Conservation (phyloP, 2,113 vertebrate species). For the Myrmophylax atrothorax region DNA sequence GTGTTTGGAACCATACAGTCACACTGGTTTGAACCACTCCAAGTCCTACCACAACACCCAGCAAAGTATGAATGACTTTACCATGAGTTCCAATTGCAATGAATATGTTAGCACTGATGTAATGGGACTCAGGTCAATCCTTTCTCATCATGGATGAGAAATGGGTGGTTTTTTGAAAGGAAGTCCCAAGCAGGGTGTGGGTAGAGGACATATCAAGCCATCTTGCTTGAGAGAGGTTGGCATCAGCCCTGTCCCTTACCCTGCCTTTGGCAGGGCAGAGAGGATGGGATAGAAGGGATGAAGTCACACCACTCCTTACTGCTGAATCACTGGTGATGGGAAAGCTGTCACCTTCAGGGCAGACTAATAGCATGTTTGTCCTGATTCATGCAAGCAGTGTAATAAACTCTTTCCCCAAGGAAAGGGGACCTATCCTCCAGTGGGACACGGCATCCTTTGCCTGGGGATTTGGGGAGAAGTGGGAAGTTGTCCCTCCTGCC, state of each 20-base stretch:
- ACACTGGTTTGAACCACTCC: not conserved
- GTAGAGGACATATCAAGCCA: not conserved
- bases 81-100: not conserved
- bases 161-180: not conserved
- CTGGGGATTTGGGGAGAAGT: fast-evolving
- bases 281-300: not conserved
- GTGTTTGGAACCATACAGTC: not conserved
- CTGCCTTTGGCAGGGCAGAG: fast-evolving
- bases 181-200: not conserved
- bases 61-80: not conserved
- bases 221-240: not conserved
- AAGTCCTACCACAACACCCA: not conserved
- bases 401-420: not conserved
- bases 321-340: conserved; percentile 1
- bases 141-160: not conserved
- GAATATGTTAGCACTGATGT: not conserved
- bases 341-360: not conserved
- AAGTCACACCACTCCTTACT: not conserved
- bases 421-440: not conserved
- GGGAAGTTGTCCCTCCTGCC: not conserved
- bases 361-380: not conserved
- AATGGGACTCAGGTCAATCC: not conserved
- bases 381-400: not conserved
- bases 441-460: not conserved
- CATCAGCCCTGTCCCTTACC: not conserved